Evolutionary conservation across 2,888 invertebrate species (phyloP).

Genomic region (Sphinx pinastri): DNA sequence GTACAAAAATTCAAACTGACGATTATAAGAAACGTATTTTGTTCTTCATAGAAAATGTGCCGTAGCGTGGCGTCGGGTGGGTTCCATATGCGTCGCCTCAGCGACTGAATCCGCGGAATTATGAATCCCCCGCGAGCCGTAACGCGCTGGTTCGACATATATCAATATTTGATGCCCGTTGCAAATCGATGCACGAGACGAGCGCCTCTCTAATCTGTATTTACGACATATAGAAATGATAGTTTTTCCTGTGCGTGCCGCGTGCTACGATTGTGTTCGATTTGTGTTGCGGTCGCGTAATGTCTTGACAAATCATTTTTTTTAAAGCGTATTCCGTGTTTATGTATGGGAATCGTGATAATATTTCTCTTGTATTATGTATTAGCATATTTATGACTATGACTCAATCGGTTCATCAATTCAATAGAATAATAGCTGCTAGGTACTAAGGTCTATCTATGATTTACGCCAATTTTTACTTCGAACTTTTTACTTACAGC

Average conservation of each 20-base stretch:
- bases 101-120: constrained; percentile 50
- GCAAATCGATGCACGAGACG: constrained; percentile 66
- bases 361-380: too few species aligned
- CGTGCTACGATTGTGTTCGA: background rate
- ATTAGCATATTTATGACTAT: too few species aligned
- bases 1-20: too few species aligned
- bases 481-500: background rate
- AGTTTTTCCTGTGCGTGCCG: constrained; percentile 28
- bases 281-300: constrained; percentile 2
- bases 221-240: constrained; percentile 48
- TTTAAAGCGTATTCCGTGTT: background rate
- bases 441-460: too few species aligned
- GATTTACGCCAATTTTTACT: too few species aligned
- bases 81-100: background rate
- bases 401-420: too few species aligned
- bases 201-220: constrained; percentile 59
- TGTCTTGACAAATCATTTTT: background rate
- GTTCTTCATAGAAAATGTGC: too few species aligned
- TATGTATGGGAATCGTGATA: too few species aligned
- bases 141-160: constrained; percentile 48
- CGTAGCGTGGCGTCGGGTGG: background rate
- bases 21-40: too few species aligned
- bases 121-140: constrained; percentile 69
- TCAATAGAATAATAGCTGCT: too few species aligned
- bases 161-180: constrained; percentile 77